Evolutionary conservation across 2,888 invertebrate genomes (phyloP).

Genomic region (Nasonia oneida): DNA sequence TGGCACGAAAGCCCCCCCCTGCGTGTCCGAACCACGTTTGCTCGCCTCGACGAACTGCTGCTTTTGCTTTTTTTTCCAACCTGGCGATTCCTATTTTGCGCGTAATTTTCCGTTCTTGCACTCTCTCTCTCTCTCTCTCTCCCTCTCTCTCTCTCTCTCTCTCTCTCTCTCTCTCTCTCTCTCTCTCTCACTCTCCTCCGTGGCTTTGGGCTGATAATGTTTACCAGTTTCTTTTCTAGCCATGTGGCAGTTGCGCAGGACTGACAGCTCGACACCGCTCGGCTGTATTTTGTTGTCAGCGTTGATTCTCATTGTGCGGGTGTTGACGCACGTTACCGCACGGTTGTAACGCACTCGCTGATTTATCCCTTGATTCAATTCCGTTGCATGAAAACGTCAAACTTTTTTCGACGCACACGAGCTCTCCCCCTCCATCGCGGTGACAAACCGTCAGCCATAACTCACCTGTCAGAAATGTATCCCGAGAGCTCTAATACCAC

Average conservation of each 20-base stretch:
- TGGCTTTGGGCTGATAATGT: background rate
- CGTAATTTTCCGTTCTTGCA: background rate
- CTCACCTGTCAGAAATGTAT: background rate
- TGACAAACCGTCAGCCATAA: background rate
- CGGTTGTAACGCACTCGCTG: background rate
- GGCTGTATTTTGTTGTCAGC: background rate
- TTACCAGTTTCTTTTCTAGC: background rate
- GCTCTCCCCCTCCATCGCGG: background rate
- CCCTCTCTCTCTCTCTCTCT: background rate
- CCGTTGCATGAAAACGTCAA: background rate
- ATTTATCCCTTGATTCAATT: background rate
- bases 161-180: too few relatives aligned
- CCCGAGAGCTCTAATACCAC: slow-evolving; percentile 4
- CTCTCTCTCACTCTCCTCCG: background rate
- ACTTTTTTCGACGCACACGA: background rate
- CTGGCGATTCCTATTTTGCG: background rate
- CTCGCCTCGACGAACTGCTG: slow-evolving; percentile 39
- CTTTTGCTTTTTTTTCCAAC: background rate
- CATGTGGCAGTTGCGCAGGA: background rate
- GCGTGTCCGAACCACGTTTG: slow-evolving; percentile 63
- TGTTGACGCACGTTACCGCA: background rate
- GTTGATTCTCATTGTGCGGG: background rate
- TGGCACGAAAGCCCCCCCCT: slow-evolving; percentile 63
- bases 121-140: too few relatives aligned
- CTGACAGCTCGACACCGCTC: background rate